Evolutionary conservation across 1,140 invertebrate species (phyloP).

Genomic region (Procambarus virginalis): DNA sequence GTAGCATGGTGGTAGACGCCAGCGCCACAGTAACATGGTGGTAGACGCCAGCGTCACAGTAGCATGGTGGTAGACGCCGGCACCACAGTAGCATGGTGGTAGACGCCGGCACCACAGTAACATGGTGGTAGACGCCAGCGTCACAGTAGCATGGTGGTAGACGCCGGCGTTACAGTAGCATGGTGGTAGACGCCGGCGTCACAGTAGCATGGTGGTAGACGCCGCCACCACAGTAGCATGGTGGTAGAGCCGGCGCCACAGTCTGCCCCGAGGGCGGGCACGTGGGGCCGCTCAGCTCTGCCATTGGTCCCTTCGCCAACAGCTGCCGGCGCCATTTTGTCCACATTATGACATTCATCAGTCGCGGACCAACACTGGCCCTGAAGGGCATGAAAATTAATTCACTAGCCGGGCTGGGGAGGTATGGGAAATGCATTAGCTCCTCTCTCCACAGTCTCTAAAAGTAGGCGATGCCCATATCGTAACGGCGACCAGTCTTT

Average conservation of each 20-base stretch:
- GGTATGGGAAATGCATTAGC: constrained; percentile 69
- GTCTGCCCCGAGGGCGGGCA: background rate
- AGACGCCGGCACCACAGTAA: no score
- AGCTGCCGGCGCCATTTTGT: constrained; percentile 65
- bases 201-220: background rate
- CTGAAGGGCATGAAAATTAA: constrained; percentile 69
- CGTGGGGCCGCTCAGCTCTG: constrained; percentile 6
- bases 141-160: no score
- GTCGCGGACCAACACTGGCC: constrained; percentile 60
- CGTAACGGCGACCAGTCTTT: constrained; percentile 65
- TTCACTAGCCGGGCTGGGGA: constrained; percentile 62
- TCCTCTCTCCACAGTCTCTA: constrained; percentile 65
- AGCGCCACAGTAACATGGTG: no score
- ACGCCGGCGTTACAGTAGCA: background rate
- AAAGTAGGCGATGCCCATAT: constrained; percentile 69
- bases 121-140: no score
- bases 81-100: no score
- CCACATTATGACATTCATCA: constrained; percentile 70
- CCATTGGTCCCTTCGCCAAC: constrained; percentile 51
- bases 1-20: no score
- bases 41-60: no score
- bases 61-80: no score
- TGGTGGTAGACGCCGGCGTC: background rate
- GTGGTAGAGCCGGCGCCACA: background rate
- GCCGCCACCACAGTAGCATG: background rate